A percentile compares a stretch with the other conserved stretches of the same genome.
Conservation (phyloP, 2,888 invertebrate species). For the Leptinotarsa haldemani region DNA sequence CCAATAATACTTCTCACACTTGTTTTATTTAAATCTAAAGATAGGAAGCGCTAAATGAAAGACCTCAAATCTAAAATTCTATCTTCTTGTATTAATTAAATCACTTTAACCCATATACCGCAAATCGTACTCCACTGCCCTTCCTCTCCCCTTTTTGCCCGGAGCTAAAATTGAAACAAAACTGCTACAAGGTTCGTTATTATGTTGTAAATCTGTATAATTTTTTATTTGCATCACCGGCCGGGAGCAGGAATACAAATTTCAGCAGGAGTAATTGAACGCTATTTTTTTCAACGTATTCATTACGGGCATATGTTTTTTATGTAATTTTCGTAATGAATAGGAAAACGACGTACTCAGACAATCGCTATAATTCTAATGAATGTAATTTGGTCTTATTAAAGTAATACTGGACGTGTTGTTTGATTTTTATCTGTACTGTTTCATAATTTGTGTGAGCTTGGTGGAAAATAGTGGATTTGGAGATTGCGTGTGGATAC, state of each 20-base stretch:
- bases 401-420: conserved; percentile 17
- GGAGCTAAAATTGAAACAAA: conserved; percentile 34
- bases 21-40: too few species aligned
- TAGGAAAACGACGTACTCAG: conserved; percentile 30
- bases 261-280: conserved; percentile 35
- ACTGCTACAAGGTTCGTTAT: conserved; percentile 37
- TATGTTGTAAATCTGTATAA: conserved; percentile 41
- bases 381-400: conserved; percentile 7
- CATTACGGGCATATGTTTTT: conserved; percentile 33
- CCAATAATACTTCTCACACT: too few species aligned
- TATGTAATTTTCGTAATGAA: conserved; percentile 39
- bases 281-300: conserved; percentile 38
- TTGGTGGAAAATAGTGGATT: conserved; percentile 16
- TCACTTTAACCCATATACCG: neutral
- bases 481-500: neutral
- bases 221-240: conserved; percentile 43
- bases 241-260: conserved; percentile 27
- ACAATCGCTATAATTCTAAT: conserved; percentile 21
- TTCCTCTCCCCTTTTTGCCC: conserved; percentile 25
- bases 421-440: conserved; percentile 16
- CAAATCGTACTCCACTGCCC: conserved; percentile 19
- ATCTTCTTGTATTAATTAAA: too few species aligned
- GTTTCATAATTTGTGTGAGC: conserved; percentile 18
- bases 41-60: too few species aligned
- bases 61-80: too few species aligned